These are phyloP conservation scores for Valencia hispanica DNA, from an alignment of 2,797 vertebrate species.

Conservation along the genomic window DNA sequence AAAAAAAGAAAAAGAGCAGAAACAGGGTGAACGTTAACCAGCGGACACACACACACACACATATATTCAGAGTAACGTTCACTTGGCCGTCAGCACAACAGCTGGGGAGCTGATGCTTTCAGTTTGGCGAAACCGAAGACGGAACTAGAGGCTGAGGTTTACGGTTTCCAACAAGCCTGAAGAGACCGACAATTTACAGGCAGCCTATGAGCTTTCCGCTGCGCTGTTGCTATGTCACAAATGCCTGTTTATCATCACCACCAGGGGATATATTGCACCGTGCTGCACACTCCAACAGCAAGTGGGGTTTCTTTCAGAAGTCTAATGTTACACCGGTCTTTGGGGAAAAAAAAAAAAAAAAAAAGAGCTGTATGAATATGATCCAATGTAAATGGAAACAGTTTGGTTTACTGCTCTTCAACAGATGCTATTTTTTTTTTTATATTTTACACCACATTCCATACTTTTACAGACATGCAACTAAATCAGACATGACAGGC, in stretches of 20 bases:
- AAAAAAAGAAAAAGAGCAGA: no score
- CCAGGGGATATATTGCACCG: background rate
- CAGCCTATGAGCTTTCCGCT: slow-evolving; percentile 59
- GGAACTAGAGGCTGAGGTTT: slow-evolving; percentile 43
- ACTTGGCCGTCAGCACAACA: slow-evolving; percentile 36
- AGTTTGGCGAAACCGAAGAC: slow-evolving; percentile 66
- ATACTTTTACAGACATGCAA: no score
- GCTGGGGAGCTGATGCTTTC: slow-evolving; percentile 51
- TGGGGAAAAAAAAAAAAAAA: no score
- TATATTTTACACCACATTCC: no score
- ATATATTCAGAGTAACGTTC: slow-evolving; percentile 10
- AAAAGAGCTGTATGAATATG: no score
- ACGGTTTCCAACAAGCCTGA: slow-evolving; percentile 60
- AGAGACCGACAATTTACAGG: slow-evolving; percentile 51
- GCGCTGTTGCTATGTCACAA: slow-evolving; percentile 62
- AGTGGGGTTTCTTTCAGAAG: background rate
- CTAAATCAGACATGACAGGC: no score
- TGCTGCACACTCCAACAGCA: background rate
- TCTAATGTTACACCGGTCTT: background rate
- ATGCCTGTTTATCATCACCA: slow-evolving; percentile 46
- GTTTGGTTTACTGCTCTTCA: background rate
- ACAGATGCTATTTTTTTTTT: no score
- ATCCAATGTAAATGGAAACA: background rate
- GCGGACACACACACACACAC: slow-evolving; percentile 2
- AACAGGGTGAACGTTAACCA: slow-evolving; percentile 24